phyloP scores from a whole-genome alignment of 2,797 vertebrate species.

The Anomalospiza imberbis region DNA sequence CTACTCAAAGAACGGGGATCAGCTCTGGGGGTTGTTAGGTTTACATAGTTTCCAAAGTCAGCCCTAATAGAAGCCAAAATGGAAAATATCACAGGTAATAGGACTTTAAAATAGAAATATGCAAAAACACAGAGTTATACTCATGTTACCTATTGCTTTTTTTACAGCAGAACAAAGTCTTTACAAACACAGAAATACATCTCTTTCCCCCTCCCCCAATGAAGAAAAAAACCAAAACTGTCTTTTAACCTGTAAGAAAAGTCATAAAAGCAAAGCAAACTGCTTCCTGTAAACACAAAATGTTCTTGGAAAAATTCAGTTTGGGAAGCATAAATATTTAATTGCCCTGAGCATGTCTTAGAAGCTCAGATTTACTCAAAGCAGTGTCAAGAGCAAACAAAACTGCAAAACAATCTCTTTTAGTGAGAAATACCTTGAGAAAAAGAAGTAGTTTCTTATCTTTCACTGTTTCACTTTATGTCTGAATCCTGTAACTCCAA shows the following conservation, averaged over 20 bases:
- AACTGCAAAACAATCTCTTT: not conserved
- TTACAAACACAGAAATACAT: not conserved
- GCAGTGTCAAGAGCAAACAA: not conserved
- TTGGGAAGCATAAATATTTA: constrained; percentile 22
- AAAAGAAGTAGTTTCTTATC: not conserved
- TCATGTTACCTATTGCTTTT: not conserved
- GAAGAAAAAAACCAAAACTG: not conserved
- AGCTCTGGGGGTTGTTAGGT: not conserved
- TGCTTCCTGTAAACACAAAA: not conserved
- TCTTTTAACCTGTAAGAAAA: not conserved
- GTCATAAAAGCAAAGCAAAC: not conserved
- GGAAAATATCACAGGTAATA: not conserved
- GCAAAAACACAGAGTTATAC: not conserved
- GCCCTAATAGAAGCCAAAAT: not conserved
- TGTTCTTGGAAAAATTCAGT: not conserved
- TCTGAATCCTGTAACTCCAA: not conserved
- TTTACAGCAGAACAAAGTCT: not conserved
- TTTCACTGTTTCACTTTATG: not conserved
- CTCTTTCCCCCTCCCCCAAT: fast-evolving
- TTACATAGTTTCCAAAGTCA: not conserved
- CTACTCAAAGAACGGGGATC: not conserved
- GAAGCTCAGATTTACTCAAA: not conserved
- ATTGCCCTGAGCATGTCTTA: not conserved
- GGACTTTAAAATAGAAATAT: not conserved
- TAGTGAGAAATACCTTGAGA: not conserved